phyloP scores from a whole-genome alignment of 2,888 invertebrate genomes.

The Petrophora chlorosata region DNA sequence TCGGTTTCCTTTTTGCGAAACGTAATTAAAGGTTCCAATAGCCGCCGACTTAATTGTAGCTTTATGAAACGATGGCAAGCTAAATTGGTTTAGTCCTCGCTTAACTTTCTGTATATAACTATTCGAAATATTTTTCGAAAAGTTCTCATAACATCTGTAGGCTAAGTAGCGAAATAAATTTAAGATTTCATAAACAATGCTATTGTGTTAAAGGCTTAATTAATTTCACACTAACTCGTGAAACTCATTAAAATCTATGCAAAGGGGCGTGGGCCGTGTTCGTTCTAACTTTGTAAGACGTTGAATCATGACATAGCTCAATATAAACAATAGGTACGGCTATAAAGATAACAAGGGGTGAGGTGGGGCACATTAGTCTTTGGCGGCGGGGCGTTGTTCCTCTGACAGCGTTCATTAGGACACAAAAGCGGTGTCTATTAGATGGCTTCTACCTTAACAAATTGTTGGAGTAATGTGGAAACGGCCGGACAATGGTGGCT shows the following conservation, averaged over 20 bases:
- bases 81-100: slow-evolving; percentile 8
- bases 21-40: slow-evolving; percentile 20
- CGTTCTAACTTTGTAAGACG: slow-evolving; percentile 28
- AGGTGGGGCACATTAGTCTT: slow-evolving; percentile 71
- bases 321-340: slow-evolving; percentile 61
- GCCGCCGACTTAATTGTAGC: slow-evolving; percentile 8
- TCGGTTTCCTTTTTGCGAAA: slow-evolving; percentile 22
- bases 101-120: slow-evolving; percentile 14
- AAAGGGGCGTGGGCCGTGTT: slow-evolving; percentile 22
- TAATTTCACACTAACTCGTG: slow-evolving; percentile 25
- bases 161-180: slow-evolving; percentile 19
- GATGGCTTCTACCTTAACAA: slow-evolving; percentile 72
- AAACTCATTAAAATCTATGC: slow-evolving; percentile 23
- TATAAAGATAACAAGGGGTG: slow-evolving; percentile 69
- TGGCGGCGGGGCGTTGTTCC: slow-evolving; percentile 61
- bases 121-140: slow-evolving; percentile 15
- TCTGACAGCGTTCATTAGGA: slow-evolving; percentile 76
- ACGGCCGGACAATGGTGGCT: slow-evolving; percentile 55
- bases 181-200: slow-evolving; percentile 24
- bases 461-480: slow-evolving; percentile 66
- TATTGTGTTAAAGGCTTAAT: slow-evolving; percentile 22
- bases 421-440: slow-evolving; percentile 75
- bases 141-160: slow-evolving; percentile 5
- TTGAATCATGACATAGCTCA: slow-evolving; percentile 60
- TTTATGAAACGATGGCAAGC: slow-evolving; percentile 3